Evolutionary conservation across 2,888 invertebrate species (phyloP), one percentile per base, ranked within the genome.

Genomic region (Lysandra coridon): DNA sequence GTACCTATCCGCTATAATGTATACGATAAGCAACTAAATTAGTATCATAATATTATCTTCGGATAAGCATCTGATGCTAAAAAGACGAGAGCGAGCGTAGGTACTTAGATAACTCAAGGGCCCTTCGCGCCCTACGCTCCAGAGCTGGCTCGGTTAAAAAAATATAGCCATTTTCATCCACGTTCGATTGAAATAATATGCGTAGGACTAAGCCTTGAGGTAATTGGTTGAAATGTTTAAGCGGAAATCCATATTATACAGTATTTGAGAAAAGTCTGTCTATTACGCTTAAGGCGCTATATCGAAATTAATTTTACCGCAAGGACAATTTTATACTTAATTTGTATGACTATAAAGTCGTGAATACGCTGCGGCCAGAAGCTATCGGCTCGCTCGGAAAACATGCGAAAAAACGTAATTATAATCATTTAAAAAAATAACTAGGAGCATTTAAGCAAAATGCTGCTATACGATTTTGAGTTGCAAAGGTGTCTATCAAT

Each of bases 11-110:
- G 14, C 30, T 69, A 4, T 30, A 33, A 69, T 1, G 14, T 23
- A 4, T 37, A 69, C 69, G 69, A 69, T 69, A 37, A 69, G 33
- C 33, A 69, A 37, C 69, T 5, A 69, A 69, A 69, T 69, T 69
- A 69, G 69, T 69, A 37, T 37, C 69, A 69, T 69, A 69, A 69
- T 69, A 37, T 69, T 69, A 69, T 69, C 69, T 69, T 69, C 69
- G 33, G 37, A 37, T 69, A 37, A 69, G 69, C 14, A 69, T 33
- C 33, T 37, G 33, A 69, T 69, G 33, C 69, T 69, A 37, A 69
- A 69, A 69, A 69, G 69, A 37, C 33, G 69, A 69, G 69, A 69
- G 33, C 69, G 69, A 33, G 33, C 69, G 69, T 69, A 69, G 69
- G 69, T 69, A 69, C 69, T 69, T 37, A 69, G 14, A 33, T 69